These are phyloP conservation scores for Pantherophis vulpinus DNA, from an alignment of 2,797 vertebrate species.

Conservation along the genomic window DNA sequence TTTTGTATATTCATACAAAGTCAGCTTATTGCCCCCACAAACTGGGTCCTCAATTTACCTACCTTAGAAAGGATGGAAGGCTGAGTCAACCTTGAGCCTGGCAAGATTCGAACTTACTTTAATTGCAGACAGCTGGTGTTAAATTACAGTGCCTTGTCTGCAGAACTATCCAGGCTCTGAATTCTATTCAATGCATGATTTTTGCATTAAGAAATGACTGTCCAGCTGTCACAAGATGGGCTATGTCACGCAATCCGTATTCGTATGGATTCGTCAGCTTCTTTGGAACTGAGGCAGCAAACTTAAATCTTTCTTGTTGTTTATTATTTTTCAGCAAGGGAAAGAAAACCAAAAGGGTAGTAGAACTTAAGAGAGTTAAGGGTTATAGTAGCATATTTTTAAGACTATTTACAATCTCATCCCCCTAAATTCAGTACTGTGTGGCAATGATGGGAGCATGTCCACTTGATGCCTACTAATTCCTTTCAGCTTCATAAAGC, in stretches of 20 bases:
- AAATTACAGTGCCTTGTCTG: no score
- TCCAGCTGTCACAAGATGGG: not conserved
- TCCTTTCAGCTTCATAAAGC: not conserved
- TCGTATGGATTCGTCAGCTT: not conserved
- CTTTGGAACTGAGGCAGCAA: not conserved
- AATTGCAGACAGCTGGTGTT: no score
- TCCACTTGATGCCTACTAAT: not conserved
- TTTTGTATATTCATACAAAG: no score
- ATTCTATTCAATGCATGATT: not conserved
- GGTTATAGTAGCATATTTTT: fast-evolving
- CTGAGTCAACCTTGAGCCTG: no score
- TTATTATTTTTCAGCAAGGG: not conserved
- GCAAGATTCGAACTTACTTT: no score
- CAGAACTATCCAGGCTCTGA: no score
- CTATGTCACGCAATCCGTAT: not conserved
- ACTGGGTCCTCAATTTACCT: no score
- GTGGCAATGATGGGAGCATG: not conserved
- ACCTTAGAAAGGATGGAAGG: no score
- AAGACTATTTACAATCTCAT: slow-evolving; percentile 22
- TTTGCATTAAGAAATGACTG: slow-evolving; percentile 6
- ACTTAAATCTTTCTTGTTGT: not conserved
- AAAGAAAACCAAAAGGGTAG: not conserved
- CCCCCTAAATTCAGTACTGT: not conserved
- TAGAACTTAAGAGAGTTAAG: not conserved
- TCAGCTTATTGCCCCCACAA: no score